Evolutionary conservation across 2,797 vertebrate species (phyloP).

Genomic region (Syngnathus rostellatus): DNA sequence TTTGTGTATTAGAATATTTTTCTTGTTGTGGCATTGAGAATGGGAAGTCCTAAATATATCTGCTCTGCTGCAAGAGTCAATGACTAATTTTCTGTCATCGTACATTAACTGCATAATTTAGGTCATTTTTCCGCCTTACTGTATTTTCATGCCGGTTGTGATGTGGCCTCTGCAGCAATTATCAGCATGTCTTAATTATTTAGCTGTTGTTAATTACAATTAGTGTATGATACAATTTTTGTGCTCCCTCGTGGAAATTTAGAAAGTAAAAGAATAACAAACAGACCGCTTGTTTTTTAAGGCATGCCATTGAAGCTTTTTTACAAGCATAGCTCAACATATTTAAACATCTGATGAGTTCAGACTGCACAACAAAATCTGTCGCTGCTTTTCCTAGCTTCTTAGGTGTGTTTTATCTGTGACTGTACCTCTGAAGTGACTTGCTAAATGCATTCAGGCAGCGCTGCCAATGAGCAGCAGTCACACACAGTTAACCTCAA

Average conservation of each 20-base stretch:
- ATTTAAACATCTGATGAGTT: background rate
- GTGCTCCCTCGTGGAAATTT: background rate
- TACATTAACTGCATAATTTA: slow-evolving; percentile 2
- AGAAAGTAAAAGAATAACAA: slow-evolving; percentile 3
- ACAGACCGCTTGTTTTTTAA: background rate
- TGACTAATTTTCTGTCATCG: slow-evolving; percentile 5
- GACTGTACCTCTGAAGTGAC: slow-evolving; percentile 32
- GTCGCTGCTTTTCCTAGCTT: slow-evolving; percentile 1
- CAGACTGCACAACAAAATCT: background rate
- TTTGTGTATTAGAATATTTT: slow-evolving; percentile 7
- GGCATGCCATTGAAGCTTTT: background rate
- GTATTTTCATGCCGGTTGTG: slow-evolving; percentile 2
- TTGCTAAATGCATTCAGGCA: slow-evolving; percentile 39
- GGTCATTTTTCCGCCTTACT: slow-evolving; percentile 3
- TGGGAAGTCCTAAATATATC: background rate
- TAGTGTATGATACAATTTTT: background rate
- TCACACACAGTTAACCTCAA: slow-evolving; percentile 77
- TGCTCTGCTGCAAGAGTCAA: background rate
- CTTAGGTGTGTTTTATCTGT: slow-evolving; percentile 21
- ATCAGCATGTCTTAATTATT: slow-evolving; percentile 6
- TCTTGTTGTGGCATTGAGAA: background rate
- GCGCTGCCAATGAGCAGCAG: slow-evolving; percentile 65
- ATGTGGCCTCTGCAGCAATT: slow-evolving; percentile 4
- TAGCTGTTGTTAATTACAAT: background rate
- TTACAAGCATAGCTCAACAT: slow-evolving; percentile 3